Conservation (phyloP, 1,140 invertebrate genomes). For the Saccostrea echinata region DNA sequence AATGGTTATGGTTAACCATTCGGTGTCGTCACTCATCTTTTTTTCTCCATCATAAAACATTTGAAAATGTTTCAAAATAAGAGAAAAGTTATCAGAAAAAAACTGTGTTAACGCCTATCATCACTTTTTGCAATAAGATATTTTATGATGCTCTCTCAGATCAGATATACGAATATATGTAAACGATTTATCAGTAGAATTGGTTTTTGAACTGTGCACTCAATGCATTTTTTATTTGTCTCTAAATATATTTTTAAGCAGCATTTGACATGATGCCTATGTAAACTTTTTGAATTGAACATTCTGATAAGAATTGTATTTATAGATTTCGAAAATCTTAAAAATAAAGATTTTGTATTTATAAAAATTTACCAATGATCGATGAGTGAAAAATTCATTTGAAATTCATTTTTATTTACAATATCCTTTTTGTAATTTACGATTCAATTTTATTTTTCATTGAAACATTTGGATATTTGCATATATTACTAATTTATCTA, state of each 20-base stretch:
- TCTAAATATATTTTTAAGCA: neutral
- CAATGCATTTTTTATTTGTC: neutral
- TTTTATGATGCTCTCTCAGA: neutral
- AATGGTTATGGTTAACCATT: slow-evolving; percentile 4
- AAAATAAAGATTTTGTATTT: no score
- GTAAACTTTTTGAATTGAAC: neutral
- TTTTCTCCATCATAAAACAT: neutral
- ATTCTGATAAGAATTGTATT: neutral
- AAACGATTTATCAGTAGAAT: neutral
- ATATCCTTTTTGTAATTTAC: no score
- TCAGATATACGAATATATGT: neutral
- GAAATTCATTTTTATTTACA: no score
- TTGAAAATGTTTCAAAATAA: neutral
- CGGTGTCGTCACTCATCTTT: neutral
- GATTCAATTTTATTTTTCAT: no score
- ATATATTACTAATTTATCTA: no score
- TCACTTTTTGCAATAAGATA: neutral
- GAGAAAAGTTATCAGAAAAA: slow-evolving; percentile 22
- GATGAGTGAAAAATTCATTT: no score
- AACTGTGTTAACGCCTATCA: slow-evolving; percentile 1
- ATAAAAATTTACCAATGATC: no score
- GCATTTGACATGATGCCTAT: neutral
- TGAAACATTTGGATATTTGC: no score
- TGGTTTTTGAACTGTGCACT: neutral
- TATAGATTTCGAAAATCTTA: neutral